phyloP scores from a whole-genome alignment of 1,140 invertebrate genomes.

The Leptinotarsa defecta region DNA sequence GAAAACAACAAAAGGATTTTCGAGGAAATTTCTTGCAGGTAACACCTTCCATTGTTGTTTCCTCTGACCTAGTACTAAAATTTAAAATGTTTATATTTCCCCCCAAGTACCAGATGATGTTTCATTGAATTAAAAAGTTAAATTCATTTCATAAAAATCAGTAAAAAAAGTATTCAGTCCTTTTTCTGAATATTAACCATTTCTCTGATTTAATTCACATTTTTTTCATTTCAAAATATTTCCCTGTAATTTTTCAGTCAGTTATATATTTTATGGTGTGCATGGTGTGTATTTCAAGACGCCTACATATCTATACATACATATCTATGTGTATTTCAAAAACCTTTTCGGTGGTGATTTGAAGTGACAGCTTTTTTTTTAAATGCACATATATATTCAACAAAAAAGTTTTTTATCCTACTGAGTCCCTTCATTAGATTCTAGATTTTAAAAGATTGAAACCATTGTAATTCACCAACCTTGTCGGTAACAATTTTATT shows the following conservation, averaged over 20 bases:
- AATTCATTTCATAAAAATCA: background rate
- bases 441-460: background rate
- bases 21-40: background rate
- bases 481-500: background rate
- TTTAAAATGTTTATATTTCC: background rate
- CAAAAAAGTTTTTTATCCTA: background rate
- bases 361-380: background rate
- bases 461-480: background rate
- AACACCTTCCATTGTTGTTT: background rate
- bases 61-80: background rate
- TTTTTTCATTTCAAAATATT: background rate
- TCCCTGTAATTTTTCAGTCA: background rate
- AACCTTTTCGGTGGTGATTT: background rate
- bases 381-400: background rate
- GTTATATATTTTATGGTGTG: background rate
- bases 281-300: background rate
- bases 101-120: background rate
- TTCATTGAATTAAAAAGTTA: background rate
- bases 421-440: background rate
- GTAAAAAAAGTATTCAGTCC: background rate
- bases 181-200: background rate
- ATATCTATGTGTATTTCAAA: background rate
- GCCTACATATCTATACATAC: background rate
- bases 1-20: too few relatives aligned
- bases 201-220: background rate